Evolutionary conservation across 2,797 vertebrate species (phyloP).

Genomic region (Arrhamphus sclerolepis): DNA sequence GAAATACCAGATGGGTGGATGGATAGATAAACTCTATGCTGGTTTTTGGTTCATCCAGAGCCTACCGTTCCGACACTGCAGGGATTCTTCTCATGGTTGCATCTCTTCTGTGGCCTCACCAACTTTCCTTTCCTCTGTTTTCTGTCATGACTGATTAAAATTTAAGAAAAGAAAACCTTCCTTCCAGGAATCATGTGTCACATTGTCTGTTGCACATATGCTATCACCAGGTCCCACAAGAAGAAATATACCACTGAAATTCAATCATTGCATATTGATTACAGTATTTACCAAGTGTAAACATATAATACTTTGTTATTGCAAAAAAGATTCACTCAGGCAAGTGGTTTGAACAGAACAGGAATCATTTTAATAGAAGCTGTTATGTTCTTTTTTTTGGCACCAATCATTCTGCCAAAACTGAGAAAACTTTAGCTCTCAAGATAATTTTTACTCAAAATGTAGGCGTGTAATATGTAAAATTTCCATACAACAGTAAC

Average conservation of each 20-base stretch:
- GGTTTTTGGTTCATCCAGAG: constrained; percentile 5
- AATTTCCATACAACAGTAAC: not conserved
- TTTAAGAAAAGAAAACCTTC: constrained; percentile 1
- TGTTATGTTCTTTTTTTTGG: no score
- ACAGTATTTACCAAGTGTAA: no score
- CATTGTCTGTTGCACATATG: not conserved
- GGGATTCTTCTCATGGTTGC: not conserved
- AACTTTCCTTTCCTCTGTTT: not conserved
- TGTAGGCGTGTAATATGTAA: not conserved
- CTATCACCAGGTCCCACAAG: not conserved
- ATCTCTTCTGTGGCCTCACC: not conserved
- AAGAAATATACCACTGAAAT: not conserved
- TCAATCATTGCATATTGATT: not conserved
- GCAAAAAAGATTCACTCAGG: no score
- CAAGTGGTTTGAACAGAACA: no score
- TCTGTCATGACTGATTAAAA: not conserved
- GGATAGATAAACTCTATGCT: constrained; percentile 22
- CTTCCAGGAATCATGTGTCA: not conserved
- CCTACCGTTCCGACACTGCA: constrained; percentile 10
- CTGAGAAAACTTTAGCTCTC: no score
- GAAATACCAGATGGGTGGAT: constrained; percentile 13
- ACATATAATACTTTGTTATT: no score
- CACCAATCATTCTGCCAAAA: no score
- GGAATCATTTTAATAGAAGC: no score
- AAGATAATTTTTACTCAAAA: no score